A percentile compares a stretch with the other conserved stretches of the same genome.
Evolutionary conservation across 2,797 vertebrate genomes (phyloP).

Genomic region (Semotilus atromaculatus): DNA sequence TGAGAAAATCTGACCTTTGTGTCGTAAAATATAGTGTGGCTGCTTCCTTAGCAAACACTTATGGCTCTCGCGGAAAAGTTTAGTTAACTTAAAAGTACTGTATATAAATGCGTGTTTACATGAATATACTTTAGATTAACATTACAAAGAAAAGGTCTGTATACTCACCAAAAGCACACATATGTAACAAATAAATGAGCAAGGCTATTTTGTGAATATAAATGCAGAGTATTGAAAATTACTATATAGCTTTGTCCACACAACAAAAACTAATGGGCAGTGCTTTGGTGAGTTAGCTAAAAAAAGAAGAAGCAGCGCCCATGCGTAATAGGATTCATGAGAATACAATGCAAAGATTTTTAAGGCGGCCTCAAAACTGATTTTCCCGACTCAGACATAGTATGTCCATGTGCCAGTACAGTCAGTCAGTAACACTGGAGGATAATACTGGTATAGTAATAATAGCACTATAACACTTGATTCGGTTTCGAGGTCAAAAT

Average conservation of each 20-base stretch:
- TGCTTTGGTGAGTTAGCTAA: background rate
- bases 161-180: conserved; percentile 5
- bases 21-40: background rate
- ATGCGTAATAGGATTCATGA: conserved; percentile 17
- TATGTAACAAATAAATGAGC: conserved; percentile 18
- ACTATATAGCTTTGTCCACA: background rate
- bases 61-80: background rate
- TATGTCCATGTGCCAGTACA: conserved; percentile 8
- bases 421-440: conserved; percentile 41
- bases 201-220: conserved; percentile 23
- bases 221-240: background rate
- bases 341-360: conserved; percentile 32
- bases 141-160: conserved; percentile 8
- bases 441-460: conserved; percentile 43
- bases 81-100: background rate
- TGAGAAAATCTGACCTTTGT: background rate
- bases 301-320: background rate
- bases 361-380: conserved; percentile 19
- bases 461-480: conserved; percentile 32
- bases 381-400: conserved; percentile 5
- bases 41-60: conserved; percentile 6
- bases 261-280: background rate
- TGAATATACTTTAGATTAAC: background rate
- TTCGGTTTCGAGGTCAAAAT: conserved; percentile 34
- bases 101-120: conserved; percentile 2